These are phyloP conservation scores for Gonocerus acuteangulatus DNA, from an alignment of 2,888 invertebrate species.

Conservation along the genomic window DNA sequence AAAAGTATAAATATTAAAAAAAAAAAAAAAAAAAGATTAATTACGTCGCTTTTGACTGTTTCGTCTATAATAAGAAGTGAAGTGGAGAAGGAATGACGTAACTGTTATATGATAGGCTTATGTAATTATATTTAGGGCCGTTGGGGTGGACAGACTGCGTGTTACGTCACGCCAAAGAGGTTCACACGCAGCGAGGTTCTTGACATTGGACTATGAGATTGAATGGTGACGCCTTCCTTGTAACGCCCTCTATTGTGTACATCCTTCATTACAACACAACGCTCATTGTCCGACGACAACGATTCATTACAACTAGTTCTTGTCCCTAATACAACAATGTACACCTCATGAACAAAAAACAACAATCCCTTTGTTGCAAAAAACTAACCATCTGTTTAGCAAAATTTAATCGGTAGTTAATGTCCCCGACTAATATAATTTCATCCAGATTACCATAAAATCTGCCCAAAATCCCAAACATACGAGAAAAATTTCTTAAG, in stretches of 20 bases:
- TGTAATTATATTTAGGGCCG: conserved; percentile 5
- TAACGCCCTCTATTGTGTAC: neutral
- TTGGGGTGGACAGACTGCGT: neutral
- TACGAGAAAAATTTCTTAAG: too few relatives aligned
- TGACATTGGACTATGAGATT: conserved; percentile 21
- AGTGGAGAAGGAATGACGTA: conserved; percentile 2
- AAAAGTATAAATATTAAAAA: too few relatives aligned
- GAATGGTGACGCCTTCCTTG: conserved; percentile 11
- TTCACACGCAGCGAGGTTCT: conserved; percentile 13
- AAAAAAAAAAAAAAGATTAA: neutral
- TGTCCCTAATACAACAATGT: too few relatives aligned
- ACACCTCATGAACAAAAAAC: too few relatives aligned
- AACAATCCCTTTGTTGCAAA: too few relatives aligned
- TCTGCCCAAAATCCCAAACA: too few relatives aligned
- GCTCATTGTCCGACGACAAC: too few relatives aligned
- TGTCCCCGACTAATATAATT: too few relatives aligned
- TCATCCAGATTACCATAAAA: too few relatives aligned
- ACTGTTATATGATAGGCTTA: conserved; percentile 9
- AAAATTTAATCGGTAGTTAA: too few relatives aligned
- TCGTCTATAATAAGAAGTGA: neutral
- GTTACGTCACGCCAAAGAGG: neutral
- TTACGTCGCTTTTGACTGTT: neutral
- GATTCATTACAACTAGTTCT: too few relatives aligned
- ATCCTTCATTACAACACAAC: neutral
- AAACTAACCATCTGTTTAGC: too few relatives aligned